Percentiles rank a stretch among this genome's conserved stretches.
Conservation (phyloP, 2,797 vertebrate genomes). For the Myotis myotis region DNA sequence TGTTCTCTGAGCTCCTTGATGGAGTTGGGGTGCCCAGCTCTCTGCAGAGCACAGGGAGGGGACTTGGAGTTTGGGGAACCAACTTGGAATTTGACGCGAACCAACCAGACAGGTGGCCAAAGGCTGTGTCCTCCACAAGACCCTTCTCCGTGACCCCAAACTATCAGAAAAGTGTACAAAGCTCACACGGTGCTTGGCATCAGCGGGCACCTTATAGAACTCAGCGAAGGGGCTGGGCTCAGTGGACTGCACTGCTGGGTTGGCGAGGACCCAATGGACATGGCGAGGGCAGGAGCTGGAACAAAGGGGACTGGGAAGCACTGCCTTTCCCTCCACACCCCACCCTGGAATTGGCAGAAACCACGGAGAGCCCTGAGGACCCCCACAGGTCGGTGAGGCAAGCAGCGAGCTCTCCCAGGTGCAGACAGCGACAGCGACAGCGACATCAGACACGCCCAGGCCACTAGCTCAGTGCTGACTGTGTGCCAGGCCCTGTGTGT, state of each 20-base stretch:
- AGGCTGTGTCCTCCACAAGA: background rate
- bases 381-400: background rate
- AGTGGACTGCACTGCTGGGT: background rate
- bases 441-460: background rate
- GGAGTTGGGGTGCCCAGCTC: background rate
- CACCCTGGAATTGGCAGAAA: background rate
- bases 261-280: background rate
- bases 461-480: background rate
- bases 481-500: rapidly evolving
- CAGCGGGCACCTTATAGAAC: background rate
- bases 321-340: background rate
- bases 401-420: background rate
- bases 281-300: background rate
- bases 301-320: rapidly evolving
- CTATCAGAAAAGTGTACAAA: background rate
- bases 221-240: background rate
- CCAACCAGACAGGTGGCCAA: background rate
- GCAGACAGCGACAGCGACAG: no score
- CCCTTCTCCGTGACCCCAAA: background rate
- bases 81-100: background rate
- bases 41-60: background rate
- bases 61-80: background rate
- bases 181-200: background rate
- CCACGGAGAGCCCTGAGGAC: background rate
- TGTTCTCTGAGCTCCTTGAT: background rate